phyloP scores from a whole-genome alignment of 2,797 vertebrate species.

The Spheniscus humboldti region DNA sequence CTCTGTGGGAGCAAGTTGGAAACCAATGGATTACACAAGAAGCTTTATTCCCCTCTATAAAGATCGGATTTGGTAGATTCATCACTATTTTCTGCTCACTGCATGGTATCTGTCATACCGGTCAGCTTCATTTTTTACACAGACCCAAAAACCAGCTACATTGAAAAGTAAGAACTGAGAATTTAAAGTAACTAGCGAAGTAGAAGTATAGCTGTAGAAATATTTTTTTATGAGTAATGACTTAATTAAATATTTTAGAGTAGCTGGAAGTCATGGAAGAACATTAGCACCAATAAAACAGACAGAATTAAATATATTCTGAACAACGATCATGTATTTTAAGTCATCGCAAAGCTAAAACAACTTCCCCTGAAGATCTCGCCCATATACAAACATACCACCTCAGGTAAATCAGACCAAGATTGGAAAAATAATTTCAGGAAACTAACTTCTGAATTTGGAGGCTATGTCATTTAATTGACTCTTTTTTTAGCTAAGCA shows the following conservation, averaged over 20 bases:
- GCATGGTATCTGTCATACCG: background rate
- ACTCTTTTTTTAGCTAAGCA: background rate
- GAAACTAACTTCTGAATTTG: background rate
- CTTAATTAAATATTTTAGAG: background rate
- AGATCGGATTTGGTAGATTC: background rate
- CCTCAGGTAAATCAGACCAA: background rate
- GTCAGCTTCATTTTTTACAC: background rate
- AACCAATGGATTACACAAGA: background rate
- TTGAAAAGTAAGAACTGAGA: background rate
- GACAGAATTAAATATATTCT: background rate
- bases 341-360: background rate
- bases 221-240: background rate
- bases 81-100: background rate
- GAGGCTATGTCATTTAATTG: background rate
- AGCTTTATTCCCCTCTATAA: background rate
- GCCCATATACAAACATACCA: background rate
- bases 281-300: background rate
- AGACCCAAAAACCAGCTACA: background rate
- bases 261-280: background rate
- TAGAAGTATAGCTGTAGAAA: background rate
- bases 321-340: background rate
- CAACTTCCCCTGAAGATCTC: background rate
- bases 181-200: background rate
- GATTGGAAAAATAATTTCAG: background rate
- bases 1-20: background rate